These are phyloP conservation scores for Pseudococcus viburni DNA, from an alignment of 2,888 invertebrate species.

Conservation along the genomic window DNA sequence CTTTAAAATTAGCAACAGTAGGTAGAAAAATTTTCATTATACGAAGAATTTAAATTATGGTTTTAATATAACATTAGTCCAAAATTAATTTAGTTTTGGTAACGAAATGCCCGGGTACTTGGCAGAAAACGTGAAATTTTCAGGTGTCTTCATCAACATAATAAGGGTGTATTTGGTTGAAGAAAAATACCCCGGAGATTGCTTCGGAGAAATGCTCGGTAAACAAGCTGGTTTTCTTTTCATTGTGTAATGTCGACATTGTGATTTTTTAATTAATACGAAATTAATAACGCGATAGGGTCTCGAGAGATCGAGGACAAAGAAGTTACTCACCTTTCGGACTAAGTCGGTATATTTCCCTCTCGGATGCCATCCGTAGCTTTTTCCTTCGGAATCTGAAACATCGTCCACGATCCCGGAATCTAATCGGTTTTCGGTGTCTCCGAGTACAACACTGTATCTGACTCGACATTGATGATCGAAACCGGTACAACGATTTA, in stretches of 20 bases:
- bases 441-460: slow-evolving; percentile 80
- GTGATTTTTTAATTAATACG: background rate
- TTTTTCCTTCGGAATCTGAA: slow-evolving; percentile 80
- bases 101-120: background rate
- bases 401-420: slow-evolving; percentile 81
- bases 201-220: background rate
- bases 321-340: slow-evolving; percentile 73
- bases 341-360: slow-evolving; percentile 76
- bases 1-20: slow-evolving; percentile 21
- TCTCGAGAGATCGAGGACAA: background rate
- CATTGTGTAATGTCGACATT: background rate
- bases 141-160: slow-evolving; percentile 7
- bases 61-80: slow-evolving; percentile 20
- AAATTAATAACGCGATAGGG: background rate
- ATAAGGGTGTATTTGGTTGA: background rate
- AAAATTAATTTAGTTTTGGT: background rate
- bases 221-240: background rate
- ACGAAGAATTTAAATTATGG: slow-evolving; percentile 29
- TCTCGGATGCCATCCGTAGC: slow-evolving; percentile 81
- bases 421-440: slow-evolving; percentile 77
- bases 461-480: slow-evolving; percentile 84
- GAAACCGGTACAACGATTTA: slow-evolving; percentile 84
- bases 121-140: background rate
- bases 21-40: slow-evolving; percentile 9
- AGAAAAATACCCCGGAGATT: background rate